These are phyloP conservation scores for Trigoniulus corallinus DNA, from an alignment of 1,140 invertebrate genomes.

Conservation along the genomic window DNA sequence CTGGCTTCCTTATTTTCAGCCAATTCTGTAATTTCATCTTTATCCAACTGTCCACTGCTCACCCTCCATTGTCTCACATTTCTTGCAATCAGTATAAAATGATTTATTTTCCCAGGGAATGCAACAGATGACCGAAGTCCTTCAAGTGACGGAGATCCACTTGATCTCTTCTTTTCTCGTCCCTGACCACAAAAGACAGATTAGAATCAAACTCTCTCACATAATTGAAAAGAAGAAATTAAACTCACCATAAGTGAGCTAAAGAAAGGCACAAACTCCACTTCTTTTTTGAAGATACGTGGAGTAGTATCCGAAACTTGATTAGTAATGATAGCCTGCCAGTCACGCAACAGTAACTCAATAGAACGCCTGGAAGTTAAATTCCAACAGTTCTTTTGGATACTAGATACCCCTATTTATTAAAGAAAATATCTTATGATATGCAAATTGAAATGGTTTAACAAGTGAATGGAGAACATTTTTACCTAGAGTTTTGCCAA, in stretches of 20 bases:
- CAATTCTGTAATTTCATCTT: conserved; percentile 15
- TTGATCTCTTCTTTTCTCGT: background rate
- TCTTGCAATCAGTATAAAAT: conserved; percentile 39
- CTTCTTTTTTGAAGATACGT: conserved; percentile 20
- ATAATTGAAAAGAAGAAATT: conserved; percentile 2
- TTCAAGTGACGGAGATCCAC: background rate
- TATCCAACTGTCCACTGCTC: background rate
- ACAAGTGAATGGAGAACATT: background rate
- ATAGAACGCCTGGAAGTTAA: conserved; percentile 19
- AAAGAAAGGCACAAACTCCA: conserved; percentile 30
- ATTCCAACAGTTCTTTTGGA: conserved; percentile 15
- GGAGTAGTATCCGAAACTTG: conserved; percentile 18
- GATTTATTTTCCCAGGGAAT: conserved; percentile 9
- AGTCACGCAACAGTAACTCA: conserved; percentile 17
- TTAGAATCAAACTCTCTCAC: background rate
- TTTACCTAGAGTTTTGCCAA: conserved; percentile 35
- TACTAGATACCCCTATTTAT: conserved; percentile 18
- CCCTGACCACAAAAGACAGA: background rate
- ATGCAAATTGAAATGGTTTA: background rate
- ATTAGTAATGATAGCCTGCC: conserved; percentile 12
- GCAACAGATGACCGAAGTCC: background rate
- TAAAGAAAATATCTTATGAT: background rate
- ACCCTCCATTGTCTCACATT: conserved; percentile 42
- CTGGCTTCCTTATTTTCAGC: background rate
- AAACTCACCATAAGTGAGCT: conserved; percentile 19